These are phyloP conservation scores for Aphodius granarius DNA, from an alignment of 2,888 invertebrate genomes.

Conservation along the genomic window DNA sequence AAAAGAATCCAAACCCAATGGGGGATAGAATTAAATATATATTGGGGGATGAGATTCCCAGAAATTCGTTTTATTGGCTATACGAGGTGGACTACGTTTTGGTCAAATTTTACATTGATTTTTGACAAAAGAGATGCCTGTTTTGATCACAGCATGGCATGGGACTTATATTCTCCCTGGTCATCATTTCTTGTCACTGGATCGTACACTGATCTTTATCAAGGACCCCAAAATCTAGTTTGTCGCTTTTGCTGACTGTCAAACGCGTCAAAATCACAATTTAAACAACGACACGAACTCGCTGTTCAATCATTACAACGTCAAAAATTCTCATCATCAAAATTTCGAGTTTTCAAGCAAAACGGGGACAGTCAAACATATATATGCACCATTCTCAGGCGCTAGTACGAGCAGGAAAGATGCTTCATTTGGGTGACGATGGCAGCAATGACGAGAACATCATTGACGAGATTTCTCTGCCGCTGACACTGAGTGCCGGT, in stretches of 20 bases:
- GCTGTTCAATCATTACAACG: neutral
- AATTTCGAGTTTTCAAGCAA: neutral
- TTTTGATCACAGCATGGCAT: too few species aligned
- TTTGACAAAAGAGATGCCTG: too few species aligned
- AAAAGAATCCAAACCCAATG: neutral
- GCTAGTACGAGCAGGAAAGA: neutral
- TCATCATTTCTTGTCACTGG: too few species aligned
- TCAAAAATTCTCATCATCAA: neutral
- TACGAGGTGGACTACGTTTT: too few species aligned
- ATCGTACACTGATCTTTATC: too few species aligned
- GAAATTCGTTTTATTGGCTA: neutral
- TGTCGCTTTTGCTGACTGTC: neutral
- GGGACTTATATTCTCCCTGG: too few species aligned
- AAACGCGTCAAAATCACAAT: too few species aligned
- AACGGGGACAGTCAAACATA: too few species aligned
- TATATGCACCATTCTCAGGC: neutral
- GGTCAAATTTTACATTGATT: too few species aligned
- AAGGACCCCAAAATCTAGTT: neutral
- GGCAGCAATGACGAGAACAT: neutral
- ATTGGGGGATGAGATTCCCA: too few species aligned
- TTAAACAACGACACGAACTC: too few species aligned
- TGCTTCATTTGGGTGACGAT: neutral
- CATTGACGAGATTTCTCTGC: neutral
- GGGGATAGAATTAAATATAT: neutral
- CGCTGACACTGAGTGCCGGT: constrained; percentile 13